Evolutionary conservation across 2,113 vertebrate species (phyloP).

Genomic region (Polyodon spathula): DNA sequence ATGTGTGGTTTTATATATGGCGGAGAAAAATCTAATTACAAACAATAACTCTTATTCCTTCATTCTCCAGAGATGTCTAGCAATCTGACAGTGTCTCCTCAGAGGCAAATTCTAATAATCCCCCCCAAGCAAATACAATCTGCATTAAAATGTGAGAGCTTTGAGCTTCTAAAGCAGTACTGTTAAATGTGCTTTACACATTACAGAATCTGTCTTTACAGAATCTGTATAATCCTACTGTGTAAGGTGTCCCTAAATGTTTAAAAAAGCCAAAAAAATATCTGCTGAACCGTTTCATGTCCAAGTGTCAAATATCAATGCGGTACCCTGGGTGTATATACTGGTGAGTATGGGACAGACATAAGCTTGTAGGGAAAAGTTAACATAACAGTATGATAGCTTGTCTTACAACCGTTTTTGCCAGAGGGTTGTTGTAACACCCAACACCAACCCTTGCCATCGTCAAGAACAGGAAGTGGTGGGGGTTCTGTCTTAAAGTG

Average conservation of each 20-base stretch:
- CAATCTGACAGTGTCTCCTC: not conserved
- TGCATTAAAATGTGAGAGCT: not conserved
- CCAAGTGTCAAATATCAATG: not conserved
- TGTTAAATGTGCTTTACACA: not conserved
- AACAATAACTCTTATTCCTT: no score
- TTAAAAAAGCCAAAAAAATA: not conserved
- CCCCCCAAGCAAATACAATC: not conserved
- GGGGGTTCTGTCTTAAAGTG: not conserved
- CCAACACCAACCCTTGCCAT: not conserved
- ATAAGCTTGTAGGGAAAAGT: conserved; percentile 3
- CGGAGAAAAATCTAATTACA: no score
- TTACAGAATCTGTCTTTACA: no score
- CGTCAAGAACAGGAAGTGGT: not conserved
- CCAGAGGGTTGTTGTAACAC: not conserved
- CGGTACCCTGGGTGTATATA: not conserved
- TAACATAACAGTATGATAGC: not conserved
- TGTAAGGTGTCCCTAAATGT: not conserved
- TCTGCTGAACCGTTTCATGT: not conserved
- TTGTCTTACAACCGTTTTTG: conserved; percentile 1
- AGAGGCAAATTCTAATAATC: not conserved
- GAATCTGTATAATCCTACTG: not conserved
- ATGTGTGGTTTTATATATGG: no score
- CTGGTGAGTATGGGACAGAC: not conserved
- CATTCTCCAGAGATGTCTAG: not conserved
- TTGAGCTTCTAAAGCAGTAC: not conserved